phyloP scores from a whole-genome alignment of 2,113 vertebrate genomes.

The Pungitius pungitius region DNA sequence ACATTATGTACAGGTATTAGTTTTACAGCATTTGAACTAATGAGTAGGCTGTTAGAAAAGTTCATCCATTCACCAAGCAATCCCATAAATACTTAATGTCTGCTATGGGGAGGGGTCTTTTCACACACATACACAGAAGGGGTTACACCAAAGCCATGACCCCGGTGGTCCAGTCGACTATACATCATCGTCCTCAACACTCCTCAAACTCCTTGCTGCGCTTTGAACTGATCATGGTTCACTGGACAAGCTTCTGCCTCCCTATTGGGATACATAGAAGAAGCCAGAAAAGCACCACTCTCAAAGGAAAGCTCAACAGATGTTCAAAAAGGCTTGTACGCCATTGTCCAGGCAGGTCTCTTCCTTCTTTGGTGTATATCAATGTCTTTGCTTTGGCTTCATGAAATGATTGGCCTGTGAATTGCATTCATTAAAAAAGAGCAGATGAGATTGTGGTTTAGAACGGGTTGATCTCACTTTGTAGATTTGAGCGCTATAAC shows the following conservation, averaged over 20 bases:
- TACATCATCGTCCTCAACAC: conserved; percentile 76
- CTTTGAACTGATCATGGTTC: conserved; percentile 80
- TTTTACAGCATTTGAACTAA: conserved; percentile 32
- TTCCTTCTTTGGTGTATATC: conserved; percentile 23
- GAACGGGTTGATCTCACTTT: conserved; percentile 50
- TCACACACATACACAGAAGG: conserved; percentile 16
- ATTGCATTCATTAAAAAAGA: conserved; percentile 44
- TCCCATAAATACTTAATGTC: conserved; percentile 40
- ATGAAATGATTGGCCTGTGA: conserved; percentile 36
- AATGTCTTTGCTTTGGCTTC: conserved; percentile 22
- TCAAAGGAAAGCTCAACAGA: conserved; percentile 76
- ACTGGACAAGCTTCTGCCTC: conserved; percentile 69
- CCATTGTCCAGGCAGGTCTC: conserved; percentile 43
- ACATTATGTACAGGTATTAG: conserved; percentile 25
- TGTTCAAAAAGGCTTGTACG: conserved; percentile 56
- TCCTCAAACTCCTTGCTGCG: conserved; percentile 64
- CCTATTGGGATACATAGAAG: conserved; percentile 71
- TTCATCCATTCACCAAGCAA: conserved; percentile 11
- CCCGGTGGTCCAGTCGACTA: conserved; percentile 73
- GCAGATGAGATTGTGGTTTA: conserved; percentile 26
- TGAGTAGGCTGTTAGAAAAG: conserved; percentile 30
- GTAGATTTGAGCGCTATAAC: conserved; percentile 28
- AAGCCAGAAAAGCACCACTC: conserved; percentile 70
- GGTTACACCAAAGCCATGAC: conserved; percentile 64
- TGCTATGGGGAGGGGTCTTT: conserved; percentile 16